Conservation (phyloP, 1,140 invertebrate species). For the Steinernema feltiae region DNA sequence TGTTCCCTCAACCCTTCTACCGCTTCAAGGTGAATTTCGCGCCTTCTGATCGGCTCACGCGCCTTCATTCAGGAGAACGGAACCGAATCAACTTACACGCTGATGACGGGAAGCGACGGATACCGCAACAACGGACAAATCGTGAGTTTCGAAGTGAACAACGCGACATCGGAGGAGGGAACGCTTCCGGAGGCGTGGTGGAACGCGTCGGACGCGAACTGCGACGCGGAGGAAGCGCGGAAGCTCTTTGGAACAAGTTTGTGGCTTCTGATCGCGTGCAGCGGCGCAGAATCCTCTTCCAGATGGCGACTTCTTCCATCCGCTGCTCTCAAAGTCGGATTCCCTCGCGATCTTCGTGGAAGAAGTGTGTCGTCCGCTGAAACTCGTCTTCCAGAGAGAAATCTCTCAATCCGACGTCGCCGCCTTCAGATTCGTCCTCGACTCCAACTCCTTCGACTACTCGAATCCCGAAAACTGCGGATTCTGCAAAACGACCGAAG, state of each 20-base stretch:
- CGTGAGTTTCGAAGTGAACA: not conserved
- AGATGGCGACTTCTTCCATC: constrained; percentile 34
- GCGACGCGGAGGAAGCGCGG: not conserved
- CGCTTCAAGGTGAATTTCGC: not conserved
- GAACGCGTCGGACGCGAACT: not conserved
- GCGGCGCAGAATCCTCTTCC: not conserved
- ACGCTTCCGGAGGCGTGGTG: not conserved
- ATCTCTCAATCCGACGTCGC: constrained; percentile 20
- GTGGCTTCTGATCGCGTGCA: not conserved
- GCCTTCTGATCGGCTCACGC: not conserved
- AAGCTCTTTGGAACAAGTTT: not conserved
- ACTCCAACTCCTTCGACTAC: constrained; percentile 24
- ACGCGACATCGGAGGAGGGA: not conserved
- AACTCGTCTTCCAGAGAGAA: constrained; percentile 21
- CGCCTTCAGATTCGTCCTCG: constrained; percentile 25
- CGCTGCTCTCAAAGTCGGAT: constrained; percentile 23
- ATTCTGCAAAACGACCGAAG: constrained; percentile 22
- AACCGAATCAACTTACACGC: not conserved
- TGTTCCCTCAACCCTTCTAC: not conserved
- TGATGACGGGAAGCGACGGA: not conserved
- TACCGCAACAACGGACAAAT: not conserved
- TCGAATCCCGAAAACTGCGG: constrained; percentile 24
- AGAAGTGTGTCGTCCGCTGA: constrained; percentile 20
- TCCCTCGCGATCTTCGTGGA: constrained; percentile 22
- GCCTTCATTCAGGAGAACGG: not conserved